Base-by-base conservation (phyloP, 2,797 vertebrate genomes). In the Hafferia zeledoni region DNA sequence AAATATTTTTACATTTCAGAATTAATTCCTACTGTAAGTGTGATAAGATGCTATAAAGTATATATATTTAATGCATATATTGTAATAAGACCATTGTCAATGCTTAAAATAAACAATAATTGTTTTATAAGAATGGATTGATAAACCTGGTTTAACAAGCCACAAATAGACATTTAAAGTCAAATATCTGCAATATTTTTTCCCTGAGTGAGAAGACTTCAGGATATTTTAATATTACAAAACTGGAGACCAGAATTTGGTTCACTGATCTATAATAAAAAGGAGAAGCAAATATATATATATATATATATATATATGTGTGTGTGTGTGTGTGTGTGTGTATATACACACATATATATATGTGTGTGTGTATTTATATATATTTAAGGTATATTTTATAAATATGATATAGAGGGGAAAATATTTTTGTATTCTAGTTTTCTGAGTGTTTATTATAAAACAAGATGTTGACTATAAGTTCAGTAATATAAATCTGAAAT, bases 91-190 rank as follows among this genome's bases (percentile, higher is more conserved):
- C 6, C 6, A 30, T 15, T 56, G 7, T 22, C 13, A 86, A 68
- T 5, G 1, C 12, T 59, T 68, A 56, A 88, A 56, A 78, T 64
- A 12, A 6, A 47, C 3, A 19, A 4, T 22, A 28, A n/a, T 13
- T 8, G 35, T 70, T 63, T 81, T 25, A 43, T 47, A 72, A 71
- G 22, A 85, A 79, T 17, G 5, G 14, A 22, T 46, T 75, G 31
- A 37, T 4, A 60, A 87, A 59, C 10, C 11, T n/a, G 2, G 17
- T 77, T 63, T 43, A 70, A 14, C 17, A 65, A 77, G 8, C 49
- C 28, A 52, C 31, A 37, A 68, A 68, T 75, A 20, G 7, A n/a
- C 0, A 0, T 43, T 8, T 47, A 28, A 70, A 74, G 13, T 49
- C 30, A 83, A 43, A 68, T 5, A 80, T 13, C 19, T 77, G 11